Conservation (phyloP, 1,140 invertebrate species). For the Cyrtorhinus lividipennis region DNA sequence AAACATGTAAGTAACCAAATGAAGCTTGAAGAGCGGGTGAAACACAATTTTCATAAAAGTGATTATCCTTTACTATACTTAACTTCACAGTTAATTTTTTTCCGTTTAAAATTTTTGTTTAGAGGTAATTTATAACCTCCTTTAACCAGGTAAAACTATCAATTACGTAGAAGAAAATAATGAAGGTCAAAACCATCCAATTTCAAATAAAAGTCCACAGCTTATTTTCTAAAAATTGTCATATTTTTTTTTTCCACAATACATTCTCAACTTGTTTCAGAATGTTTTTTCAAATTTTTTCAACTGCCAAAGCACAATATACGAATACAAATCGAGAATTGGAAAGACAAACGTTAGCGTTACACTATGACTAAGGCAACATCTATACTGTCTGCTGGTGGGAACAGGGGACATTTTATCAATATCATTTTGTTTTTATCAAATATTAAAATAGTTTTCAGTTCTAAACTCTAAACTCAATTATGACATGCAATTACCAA, state of each 20-base stretch:
- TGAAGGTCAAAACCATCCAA: not conserved
- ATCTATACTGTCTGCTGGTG: constrained; percentile 1
- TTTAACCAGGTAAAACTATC: not conserved
- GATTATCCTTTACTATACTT: not conserved
- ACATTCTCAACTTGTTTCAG: not conserved
- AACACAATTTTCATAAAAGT: not conserved
- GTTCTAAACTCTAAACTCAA: not conserved
- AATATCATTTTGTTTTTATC: not conserved
- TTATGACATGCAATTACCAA: not conserved
- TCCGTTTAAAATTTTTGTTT: not conserved
- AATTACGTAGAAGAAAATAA: not conserved
- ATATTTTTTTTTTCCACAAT: not conserved
- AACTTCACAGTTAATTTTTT: not conserved
- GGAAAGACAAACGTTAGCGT: constrained; percentile 4
- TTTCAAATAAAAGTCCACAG: not conserved
- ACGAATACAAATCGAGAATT: not conserved
- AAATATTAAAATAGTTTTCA: not conserved
- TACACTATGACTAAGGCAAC: constrained; percentile 8
- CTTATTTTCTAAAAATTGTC: not conserved
- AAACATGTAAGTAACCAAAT: not conserved
- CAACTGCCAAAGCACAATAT: constrained; percentile 1
- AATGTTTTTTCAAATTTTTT: not conserved
- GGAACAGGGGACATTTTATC: not conserved
- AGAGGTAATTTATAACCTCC: not conserved
- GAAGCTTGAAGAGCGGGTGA: not conserved